A percentile compares a stretch with the other conserved stretches of the same genome.
phyloP scores from a whole-genome alignment of 2,888 invertebrate genomes.

The Epistrophella euchroma region DNA sequence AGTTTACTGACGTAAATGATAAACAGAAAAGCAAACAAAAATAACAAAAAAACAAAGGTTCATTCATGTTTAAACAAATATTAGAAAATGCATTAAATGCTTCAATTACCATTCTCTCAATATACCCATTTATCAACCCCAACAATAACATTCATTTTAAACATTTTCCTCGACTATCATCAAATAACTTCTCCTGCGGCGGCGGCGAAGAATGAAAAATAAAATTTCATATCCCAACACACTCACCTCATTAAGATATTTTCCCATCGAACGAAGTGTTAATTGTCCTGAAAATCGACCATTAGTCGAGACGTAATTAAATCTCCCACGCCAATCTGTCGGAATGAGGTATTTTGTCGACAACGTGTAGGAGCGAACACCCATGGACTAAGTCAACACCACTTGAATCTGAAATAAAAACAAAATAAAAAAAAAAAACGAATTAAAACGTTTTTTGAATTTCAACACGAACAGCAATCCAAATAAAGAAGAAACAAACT shows the following conservation, averaged over 20 bases:
- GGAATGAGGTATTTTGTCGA: conserved; percentile 17
- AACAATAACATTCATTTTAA: not conserved
- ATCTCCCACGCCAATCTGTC: conserved; percentile 31
- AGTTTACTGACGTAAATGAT: not conserved
- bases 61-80: not conserved
- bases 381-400: conserved; percentile 35
- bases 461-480: conserved; percentile 22
- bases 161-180: not conserved
- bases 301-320: conserved; percentile 66
- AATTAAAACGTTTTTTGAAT: conserved; percentile 42
- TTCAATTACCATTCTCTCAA: not conserved
- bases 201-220: not conserved
- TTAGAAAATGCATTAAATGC: not conserved
- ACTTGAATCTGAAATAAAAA: conserved; percentile 40
- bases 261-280: conserved; percentile 61
- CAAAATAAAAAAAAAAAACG: conserved; percentile 14
- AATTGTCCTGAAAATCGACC: conserved; percentile 70
- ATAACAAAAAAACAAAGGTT: not conserved
- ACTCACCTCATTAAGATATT: conserved; percentile 48
- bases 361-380: conserved; percentile 28
- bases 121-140: not conserved
- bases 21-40: not conserved
- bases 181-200: not conserved
- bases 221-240: not conserved
- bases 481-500: conserved; percentile 12